Conservation (phyloP, 2,797 vertebrate genomes). For the Neostethus bicornis region DNA sequence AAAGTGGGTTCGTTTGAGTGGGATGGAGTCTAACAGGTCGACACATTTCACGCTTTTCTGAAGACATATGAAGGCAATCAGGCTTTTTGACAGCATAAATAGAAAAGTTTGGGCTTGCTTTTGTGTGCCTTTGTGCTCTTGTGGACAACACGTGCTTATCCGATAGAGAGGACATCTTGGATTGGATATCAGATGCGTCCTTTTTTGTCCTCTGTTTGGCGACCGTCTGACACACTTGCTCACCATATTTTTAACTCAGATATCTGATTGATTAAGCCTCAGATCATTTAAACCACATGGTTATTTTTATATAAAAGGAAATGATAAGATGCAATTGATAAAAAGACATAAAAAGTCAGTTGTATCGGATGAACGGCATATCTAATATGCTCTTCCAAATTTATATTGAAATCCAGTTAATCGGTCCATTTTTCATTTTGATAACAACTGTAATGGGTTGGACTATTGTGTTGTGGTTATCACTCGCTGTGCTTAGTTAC, state of each 20-base stretch:
- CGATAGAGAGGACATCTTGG: slow-evolving; percentile 41
- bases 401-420: neutral
- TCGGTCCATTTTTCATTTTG: neutral
- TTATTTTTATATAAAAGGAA: slow-evolving; percentile 56
- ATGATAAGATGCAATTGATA: slow-evolving; percentile 20
- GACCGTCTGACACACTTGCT: slow-evolving; percentile 63
- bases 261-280: slow-evolving; percentile 72
- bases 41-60: slow-evolving; percentile 40
- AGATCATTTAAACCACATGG: slow-evolving; percentile 59
- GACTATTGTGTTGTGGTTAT: too few species aligned
- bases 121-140: slow-evolving; percentile 27
- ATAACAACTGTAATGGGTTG: neutral
- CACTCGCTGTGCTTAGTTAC: too few species aligned
- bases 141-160: slow-evolving; percentile 15
- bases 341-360: slow-evolving; percentile 14
- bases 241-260: slow-evolving; percentile 60
- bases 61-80: slow-evolving; percentile 47
- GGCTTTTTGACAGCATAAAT: slow-evolving; percentile 45
- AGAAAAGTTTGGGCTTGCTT: slow-evolving; percentile 40
- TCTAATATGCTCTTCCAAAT: neutral
- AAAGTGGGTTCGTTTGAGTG: slow-evolving; percentile 38
- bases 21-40: slow-evolving; percentile 22
- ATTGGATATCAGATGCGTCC: slow-evolving; percentile 68
- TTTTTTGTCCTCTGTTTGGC: slow-evolving; percentile 66
- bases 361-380: neutral